These are phyloP conservation scores for Ramphastos sulfuratus DNA, from an alignment of 2,113 vertebrate genomes.

Conservation along the genomic window DNA sequence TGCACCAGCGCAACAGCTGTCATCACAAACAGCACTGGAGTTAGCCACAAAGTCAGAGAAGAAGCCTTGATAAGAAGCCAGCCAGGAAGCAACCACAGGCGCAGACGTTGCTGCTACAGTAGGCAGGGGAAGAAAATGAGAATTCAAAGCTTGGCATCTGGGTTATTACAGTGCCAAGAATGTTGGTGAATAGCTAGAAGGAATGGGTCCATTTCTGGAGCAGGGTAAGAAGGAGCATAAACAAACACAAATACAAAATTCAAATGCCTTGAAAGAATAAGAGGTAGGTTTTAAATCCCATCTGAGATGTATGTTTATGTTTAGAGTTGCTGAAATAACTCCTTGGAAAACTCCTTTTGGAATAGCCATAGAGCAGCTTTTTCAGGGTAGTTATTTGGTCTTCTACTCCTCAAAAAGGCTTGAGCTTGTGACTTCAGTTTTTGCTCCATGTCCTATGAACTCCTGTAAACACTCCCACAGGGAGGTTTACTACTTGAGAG, in stretches of 20 bases:
- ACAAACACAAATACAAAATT: not conserved
- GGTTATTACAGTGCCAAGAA: not conserved
- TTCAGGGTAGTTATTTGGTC: not conserved
- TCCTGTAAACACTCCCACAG: not conserved
- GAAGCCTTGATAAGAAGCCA: conserved; percentile 47
- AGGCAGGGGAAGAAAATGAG: conserved; percentile 6
- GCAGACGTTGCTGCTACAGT: not conserved
- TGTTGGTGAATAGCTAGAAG: not conserved
- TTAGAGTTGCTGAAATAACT: not conserved
- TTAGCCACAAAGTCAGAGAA: conserved; percentile 8
- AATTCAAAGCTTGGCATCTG: conserved; percentile 36
- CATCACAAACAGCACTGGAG: conserved; percentile 44
- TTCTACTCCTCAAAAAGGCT: not conserved
- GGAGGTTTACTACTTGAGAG: not conserved
- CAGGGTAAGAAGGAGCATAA: not conserved
- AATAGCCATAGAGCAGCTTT: not conserved
- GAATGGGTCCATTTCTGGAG: not conserved
- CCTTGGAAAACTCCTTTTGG: not conserved
- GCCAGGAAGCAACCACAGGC: conserved; percentile 34
- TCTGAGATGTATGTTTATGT: not conserved
- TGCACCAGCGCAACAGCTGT: conserved; percentile 47
- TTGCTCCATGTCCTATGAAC: not conserved
- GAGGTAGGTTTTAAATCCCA: not conserved
- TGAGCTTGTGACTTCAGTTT: not conserved
- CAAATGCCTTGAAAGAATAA: not conserved